Evolutionary conservation across 1,140 invertebrate genomes (phyloP), one percentile per base, ranked within the genome.

Genomic region (Chionoecetes opilio): DNA sequence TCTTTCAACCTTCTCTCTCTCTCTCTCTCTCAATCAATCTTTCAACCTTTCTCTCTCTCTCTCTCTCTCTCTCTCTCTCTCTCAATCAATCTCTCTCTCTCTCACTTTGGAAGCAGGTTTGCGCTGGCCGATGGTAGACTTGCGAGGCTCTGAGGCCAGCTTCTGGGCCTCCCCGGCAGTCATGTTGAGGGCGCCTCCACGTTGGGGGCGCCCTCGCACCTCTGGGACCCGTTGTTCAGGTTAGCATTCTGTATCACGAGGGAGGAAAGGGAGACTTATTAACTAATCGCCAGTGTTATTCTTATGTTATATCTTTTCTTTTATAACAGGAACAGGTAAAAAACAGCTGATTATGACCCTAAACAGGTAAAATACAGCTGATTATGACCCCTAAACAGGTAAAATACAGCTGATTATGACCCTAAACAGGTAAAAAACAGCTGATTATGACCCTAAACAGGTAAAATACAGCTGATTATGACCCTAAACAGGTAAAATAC

Each of bases 101-200:
- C 96, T 97, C 97, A 97, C 97, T 97, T 96, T 97, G 37, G 96
- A 95, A 31, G 96, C 94, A 75, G 97, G 96, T 96, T 97, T 97
- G 89, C 97, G 97, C 38, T 97, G 97, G 11, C 98, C 98, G 96
- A 99, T 98, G 11, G 98, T 98, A 38, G 98, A 97, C 97, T 98
- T 98, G 92, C 98, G 97, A 84, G 98, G 97, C 94, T 95, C 96
- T 96, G 46, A 95, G 38, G 94, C 94, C 82, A 96, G 93, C 89
- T 97, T 96, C 88, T 95, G 92, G 32, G 97, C 97, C 94, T 97
- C 96, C 17, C 96, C 96, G 8, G 97, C 96, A n/a, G 97, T 97
- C 85, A 97, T 97, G 96, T 97, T 97, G 0, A 97, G 96, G 41
- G 97, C 97, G 97, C 96, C 41, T 97, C 97, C 63, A 98, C 97